phyloP scores from a whole-genome alignment of 2,113 vertebrate genomes.

The Tautogolabrus adspersus region DNA sequence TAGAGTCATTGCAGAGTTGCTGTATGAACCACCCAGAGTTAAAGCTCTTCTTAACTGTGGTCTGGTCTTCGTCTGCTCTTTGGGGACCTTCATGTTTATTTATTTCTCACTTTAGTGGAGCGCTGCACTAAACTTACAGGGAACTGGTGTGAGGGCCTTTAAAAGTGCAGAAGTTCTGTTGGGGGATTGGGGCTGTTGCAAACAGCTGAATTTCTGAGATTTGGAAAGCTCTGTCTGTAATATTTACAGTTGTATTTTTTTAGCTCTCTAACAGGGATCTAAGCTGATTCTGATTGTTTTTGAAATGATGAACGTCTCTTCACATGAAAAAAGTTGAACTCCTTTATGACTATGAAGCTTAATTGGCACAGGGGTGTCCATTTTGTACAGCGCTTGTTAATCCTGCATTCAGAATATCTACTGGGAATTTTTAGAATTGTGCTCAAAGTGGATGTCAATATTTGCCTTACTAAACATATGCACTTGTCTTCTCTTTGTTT shows the following conservation, averaged over 20 bases:
- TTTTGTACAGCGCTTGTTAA: conserved; percentile 62
- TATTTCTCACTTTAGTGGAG: conserved; percentile 93
- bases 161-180: not conserved
- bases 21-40: conserved; percentile 91
- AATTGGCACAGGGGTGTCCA: conserved; percentile 25
- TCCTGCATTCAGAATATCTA: conserved; percentile 45
- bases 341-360: conserved; percentile 44
- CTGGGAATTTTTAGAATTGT: conserved; percentile 58
- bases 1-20: conserved; percentile 87
- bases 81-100: conserved; percentile 97
- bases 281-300: conserved; percentile 63
- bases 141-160: conserved; percentile 9
- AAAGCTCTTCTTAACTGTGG: conserved; percentile 90
- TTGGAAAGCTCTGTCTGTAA: conserved; percentile 76
- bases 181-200: conserved; percentile 29
- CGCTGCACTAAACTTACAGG: conserved; percentile 33
- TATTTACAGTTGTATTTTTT: conserved; percentile 80
- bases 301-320: conserved; percentile 57
- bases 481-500: conserved; percentile 46
- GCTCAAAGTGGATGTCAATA: conserved; percentile 55
- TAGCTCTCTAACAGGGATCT: conserved; percentile 66
- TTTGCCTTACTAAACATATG: conserved; percentile 75
- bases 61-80: conserved; percentile 89
- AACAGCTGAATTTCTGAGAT: conserved; percentile 49
- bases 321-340: conserved; percentile 21